Conservation (phyloP, 2,113 vertebrate genomes). For the Eupsittula cactorum region DNA sequence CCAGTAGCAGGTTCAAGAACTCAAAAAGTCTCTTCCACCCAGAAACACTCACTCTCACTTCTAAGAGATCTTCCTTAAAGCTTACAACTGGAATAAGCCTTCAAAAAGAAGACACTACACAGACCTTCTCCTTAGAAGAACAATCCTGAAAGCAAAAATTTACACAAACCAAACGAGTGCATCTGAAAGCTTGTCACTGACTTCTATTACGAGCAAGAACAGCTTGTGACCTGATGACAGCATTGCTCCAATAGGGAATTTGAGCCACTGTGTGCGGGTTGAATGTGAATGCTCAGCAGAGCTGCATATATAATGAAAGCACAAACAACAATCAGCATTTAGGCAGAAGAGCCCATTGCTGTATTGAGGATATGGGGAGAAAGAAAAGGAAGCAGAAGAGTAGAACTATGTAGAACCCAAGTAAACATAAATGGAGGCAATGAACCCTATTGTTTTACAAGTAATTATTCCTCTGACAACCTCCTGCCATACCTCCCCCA, state of each 20-base stretch:
- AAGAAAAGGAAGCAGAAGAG: neutral
- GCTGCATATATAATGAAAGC: neutral
- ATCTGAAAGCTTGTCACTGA: conserved; percentile 1
- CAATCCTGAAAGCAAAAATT: neutral
- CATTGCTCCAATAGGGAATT: neutral
- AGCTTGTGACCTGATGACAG: conserved; percentile 18
- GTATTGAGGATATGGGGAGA: neutral
- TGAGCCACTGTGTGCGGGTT: neutral
- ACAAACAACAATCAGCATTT: conserved; percentile 7
- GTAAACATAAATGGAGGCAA: neutral
- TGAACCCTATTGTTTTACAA: neutral
- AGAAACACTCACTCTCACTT: neutral
- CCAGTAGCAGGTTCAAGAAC: neutral
- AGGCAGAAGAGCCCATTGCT: neutral
- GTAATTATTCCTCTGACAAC: neutral
- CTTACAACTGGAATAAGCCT: neutral
- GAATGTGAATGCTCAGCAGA: neutral
- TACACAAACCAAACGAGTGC: neutral
- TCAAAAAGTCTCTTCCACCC: neutral
- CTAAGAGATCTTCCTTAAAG: neutral
- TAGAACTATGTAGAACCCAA: neutral
- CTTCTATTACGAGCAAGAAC: neutral
- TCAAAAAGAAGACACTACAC: neutral
- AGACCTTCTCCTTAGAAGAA: neutral
- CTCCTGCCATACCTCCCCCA: neutral